A percentile compares a stretch with the other conserved stretches of the same genome.
Conservation (phyloP, 2,797 vertebrate species). For the Dromococcyx pavoninus region DNA sequence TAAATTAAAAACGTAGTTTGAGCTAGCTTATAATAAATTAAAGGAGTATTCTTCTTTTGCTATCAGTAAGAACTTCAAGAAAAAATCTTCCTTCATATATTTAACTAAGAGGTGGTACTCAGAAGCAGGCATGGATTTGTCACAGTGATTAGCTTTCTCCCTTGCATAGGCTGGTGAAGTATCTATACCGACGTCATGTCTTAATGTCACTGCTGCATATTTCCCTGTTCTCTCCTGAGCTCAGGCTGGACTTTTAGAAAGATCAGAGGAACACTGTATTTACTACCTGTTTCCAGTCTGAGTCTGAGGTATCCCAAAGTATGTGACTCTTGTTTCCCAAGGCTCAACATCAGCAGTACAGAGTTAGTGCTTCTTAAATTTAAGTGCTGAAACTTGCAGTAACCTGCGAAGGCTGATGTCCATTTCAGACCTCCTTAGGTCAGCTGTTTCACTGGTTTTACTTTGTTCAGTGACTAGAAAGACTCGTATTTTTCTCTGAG, state of each 20-base stretch:
- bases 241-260: background rate
- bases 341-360: background rate
- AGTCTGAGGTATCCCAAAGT: background rate
- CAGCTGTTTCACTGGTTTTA: background rate
- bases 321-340: background rate
- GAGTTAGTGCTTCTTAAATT: background rate
- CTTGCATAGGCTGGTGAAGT: background rate
- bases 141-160: background rate
- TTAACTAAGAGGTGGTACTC: background rate
- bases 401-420: background rate
- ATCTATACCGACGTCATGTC: background rate
- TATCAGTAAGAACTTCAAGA: background rate
- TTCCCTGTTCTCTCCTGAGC: background rate
- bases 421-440: background rate
- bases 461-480: background rate
- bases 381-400: background rate
- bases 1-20: background rate
- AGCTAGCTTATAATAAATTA: background rate
- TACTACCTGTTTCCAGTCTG: background rate
- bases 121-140: background rate
- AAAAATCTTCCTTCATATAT: background rate
- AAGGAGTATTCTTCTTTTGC: background rate
- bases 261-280: background rate
- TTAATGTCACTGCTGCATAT: background rate
- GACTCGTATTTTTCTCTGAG: background rate